These are phyloP conservation scores for Acanthurus leucopareius DNA, from an alignment of 2,797 vertebrate genomes.

Conservation along the genomic window DNA sequence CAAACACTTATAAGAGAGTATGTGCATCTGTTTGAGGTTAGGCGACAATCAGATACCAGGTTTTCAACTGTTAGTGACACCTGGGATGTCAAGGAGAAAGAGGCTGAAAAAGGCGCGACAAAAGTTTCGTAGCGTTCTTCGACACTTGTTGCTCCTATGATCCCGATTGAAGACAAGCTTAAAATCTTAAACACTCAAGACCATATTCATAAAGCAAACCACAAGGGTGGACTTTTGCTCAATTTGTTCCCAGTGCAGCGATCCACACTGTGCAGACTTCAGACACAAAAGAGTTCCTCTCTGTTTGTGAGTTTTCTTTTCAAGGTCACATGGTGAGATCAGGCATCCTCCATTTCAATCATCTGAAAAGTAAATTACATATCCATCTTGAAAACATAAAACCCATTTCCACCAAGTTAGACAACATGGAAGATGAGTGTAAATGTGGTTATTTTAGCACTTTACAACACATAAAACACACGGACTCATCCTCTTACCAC, in stretches of 20 bases:
- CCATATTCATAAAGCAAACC: constrained; percentile 13
- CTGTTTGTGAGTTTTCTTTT: constrained; percentile 31
- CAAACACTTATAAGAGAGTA: not conserved
- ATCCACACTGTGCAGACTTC: constrained; percentile 26
- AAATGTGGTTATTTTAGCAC: not conserved
- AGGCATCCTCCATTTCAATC: constrained; percentile 20
- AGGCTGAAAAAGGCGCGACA: constrained; percentile 49
- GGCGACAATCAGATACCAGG: constrained; percentile 77
- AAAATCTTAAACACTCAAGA: not conserved
- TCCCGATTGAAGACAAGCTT: constrained; percentile 14
- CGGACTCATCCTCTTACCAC: constrained; percentile 73
- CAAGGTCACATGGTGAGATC: constrained; percentile 26
- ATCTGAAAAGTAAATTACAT: constrained; percentile 65
- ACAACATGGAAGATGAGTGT: not conserved
- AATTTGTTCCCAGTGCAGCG: constrained; percentile 18
- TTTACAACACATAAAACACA: not conserved
- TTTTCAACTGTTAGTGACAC: constrained; percentile 75
- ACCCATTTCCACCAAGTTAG: not conserved
- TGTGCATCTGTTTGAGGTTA: constrained; percentile 79
- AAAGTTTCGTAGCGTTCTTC: constrained; percentile 9
- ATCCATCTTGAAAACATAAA: not conserved
- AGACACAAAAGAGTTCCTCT: constrained; percentile 32
- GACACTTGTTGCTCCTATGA: constrained; percentile 9
- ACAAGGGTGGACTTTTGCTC: not conserved
- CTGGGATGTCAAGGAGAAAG: constrained; percentile 57